Conservation (phyloP, 2,888 invertebrate species). For the Xestia xanthographa region DNA sequence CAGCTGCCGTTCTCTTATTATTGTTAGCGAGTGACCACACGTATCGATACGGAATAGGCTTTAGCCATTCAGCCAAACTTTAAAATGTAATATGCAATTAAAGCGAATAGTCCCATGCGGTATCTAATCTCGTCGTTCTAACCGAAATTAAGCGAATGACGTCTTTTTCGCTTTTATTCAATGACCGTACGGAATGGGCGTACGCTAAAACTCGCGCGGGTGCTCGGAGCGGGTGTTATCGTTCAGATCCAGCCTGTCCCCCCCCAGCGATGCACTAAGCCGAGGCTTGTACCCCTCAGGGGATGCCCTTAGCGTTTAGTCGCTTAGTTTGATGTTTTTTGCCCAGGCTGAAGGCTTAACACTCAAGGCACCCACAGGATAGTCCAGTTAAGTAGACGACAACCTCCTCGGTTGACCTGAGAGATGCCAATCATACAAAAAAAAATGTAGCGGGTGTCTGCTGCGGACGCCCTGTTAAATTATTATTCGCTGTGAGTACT, state of each 20-base stretch:
- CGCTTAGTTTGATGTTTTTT: no score
- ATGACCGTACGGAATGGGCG: not conserved
- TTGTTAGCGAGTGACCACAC: not conserved
- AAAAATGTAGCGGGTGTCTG: not conserved
- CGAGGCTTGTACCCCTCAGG: no score
- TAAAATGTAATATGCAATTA: not conserved
- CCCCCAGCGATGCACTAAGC: no score
- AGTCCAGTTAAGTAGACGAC: no score
- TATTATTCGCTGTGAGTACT: not conserved
- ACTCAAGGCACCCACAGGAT: no score
- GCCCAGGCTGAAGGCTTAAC: no score
- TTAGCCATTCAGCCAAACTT: not conserved
- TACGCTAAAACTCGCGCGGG: not conserved
- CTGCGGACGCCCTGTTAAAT: not conserved
- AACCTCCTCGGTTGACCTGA: no score
- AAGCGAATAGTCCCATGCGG: not conserved
- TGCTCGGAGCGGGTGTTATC: not conserved
- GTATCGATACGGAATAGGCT: not conserved
- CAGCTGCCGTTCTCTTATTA: not conserved
- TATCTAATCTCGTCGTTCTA: not conserved
- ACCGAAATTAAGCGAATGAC: not conserved
- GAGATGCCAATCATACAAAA: no score
- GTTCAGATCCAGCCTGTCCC: no score
- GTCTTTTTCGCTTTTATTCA: no score
- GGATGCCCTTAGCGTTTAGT: no score